Evolutionary conservation across 2,888 invertebrate genomes (phyloP).

Genomic region (Acronicta aceris): DNA sequence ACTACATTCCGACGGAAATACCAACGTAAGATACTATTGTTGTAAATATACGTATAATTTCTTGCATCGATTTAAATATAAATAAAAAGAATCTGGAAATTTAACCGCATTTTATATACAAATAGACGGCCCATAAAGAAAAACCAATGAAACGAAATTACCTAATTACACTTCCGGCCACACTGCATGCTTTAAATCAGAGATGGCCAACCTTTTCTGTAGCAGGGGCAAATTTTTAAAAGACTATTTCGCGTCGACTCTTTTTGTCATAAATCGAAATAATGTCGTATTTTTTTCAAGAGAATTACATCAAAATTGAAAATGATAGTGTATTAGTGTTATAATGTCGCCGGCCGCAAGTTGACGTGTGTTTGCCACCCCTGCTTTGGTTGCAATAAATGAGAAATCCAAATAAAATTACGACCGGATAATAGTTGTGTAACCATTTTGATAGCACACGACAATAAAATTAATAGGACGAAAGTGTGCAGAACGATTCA

Average conservation of each 20-base stretch:
- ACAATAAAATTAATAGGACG: constrained; percentile 68
- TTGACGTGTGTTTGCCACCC: too few species aligned
- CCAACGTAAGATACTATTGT: constrained; percentile 11
- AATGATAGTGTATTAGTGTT: too few species aligned
- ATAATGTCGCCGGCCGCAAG: too few species aligned
- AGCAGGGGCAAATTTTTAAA: too few species aligned
- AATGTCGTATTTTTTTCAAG: too few species aligned
- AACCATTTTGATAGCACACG: constrained; percentile 64
- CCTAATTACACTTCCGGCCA: constrained; percentile 31
- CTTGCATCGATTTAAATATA: not conserved
- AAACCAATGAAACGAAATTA: constrained; percentile 24
- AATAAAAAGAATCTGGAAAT: constrained; percentile 2
- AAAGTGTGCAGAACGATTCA: constrained; percentile 71
- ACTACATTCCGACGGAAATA: constrained; percentile 12
- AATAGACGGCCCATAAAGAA: constrained; percentile 1
- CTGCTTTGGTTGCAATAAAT: constrained; percentile 38
- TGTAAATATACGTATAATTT: constrained; percentile 3
- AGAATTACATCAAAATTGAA: too few species aligned
- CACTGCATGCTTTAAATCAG: constrained; percentile 7
- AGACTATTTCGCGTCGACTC: too few species aligned
- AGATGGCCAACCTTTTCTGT: too few species aligned
- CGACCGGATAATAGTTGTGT: constrained; percentile 49
- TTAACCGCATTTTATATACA: constrained; percentile 4
- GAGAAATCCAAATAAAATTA: constrained; percentile 55
- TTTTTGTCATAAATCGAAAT: too few species aligned